Percentiles rank a stretch among this genome's conserved stretches.
Evolutionary conservation across 2,797 vertebrate species (phyloP).

Genomic region (Picus viridis): DNA sequence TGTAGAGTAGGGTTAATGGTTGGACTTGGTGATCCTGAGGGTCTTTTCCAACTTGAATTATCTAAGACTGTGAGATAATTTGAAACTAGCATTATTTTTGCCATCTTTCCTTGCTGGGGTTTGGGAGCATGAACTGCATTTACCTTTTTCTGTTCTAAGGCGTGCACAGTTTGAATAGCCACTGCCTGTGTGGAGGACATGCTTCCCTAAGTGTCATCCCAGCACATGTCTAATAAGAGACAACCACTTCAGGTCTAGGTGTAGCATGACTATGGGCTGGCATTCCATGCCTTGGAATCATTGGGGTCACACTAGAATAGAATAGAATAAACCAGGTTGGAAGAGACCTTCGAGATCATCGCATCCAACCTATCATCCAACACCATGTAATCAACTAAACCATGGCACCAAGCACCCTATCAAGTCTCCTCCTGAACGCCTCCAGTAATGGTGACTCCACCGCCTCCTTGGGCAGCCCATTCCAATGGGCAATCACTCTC

Average conservation of each 20-base stretch:
- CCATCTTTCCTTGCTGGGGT: not conserved
- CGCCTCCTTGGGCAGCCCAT: too few relatives aligned
- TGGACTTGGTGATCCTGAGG: too few relatives aligned
- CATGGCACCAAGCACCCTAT: too few relatives aligned
- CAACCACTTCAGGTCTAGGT: not conserved
- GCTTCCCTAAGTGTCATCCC: not conserved
- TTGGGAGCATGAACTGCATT: not conserved
- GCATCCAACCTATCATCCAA: too few relatives aligned
- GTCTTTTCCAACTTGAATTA: too few relatives aligned
- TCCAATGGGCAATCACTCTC: too few relatives aligned
- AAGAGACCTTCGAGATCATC: too few relatives aligned
- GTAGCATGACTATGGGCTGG: not conserved
- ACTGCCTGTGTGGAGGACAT: rapidly evolving
- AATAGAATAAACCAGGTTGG: too few relatives aligned
- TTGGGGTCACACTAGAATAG: not conserved
- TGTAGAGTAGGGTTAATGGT: too few relatives aligned
- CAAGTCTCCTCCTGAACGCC: too few relatives aligned
- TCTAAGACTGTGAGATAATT: not conserved
- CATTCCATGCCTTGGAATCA: not conserved
- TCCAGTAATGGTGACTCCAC: too few relatives aligned
- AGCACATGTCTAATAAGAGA: not conserved
- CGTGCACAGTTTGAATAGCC: not conserved
- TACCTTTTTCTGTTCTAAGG: not conserved
- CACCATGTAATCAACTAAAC: too few relatives aligned
- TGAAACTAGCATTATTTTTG: not conserved